These are phyloP conservation scores for Trilocha varians DNA, from an alignment of 2,888 invertebrate genomes.

Conservation along the genomic window DNA sequence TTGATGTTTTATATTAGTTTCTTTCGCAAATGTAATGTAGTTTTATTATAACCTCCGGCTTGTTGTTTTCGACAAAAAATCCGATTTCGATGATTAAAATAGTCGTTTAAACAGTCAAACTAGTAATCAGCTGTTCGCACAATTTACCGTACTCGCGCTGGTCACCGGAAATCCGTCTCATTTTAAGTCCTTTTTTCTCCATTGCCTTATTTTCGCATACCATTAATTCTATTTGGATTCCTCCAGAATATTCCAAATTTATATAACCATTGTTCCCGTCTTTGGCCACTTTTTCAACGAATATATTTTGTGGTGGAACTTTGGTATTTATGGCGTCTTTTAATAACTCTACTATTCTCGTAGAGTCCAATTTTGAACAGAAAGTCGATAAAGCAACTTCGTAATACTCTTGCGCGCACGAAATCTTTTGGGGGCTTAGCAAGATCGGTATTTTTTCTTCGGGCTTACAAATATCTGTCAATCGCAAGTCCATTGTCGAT, in stretches of 20 bases:
- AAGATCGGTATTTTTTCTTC: constrained; percentile 52
- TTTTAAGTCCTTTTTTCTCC: constrained; percentile 85
- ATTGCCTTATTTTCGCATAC: constrained; percentile 82
- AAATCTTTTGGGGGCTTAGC: constrained; percentile 54
- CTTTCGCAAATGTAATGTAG: too few relatives aligned
- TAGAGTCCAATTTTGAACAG: constrained; percentile 84
- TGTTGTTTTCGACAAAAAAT: too few relatives aligned
- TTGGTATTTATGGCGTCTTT: constrained; percentile 85
- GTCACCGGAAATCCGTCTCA: constrained; percentile 90
- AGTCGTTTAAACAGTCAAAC: constrained; percentile 78
- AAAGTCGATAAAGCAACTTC: constrained; percentile 86
- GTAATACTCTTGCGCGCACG: constrained; percentile 64
- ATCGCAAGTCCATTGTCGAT: constrained; percentile 57
- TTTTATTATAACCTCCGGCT: too few relatives aligned
- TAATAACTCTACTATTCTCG: constrained; percentile 84
- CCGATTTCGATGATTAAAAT: too few relatives aligned
- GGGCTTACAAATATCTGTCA: constrained; percentile 53
- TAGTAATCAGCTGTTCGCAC: constrained; percentile 90
- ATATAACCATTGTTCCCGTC: constrained; percentile 58
- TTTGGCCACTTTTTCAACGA: constrained; percentile 54
- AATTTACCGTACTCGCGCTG: constrained; percentile 89
- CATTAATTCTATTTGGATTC: constrained; percentile 88
- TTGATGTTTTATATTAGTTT: too few relatives aligned
- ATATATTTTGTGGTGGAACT: constrained; percentile 77
- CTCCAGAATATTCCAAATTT: constrained; percentile 84